Conservation (phyloP, 2,888 invertebrate species). For the Tinea trinotella region DNA sequence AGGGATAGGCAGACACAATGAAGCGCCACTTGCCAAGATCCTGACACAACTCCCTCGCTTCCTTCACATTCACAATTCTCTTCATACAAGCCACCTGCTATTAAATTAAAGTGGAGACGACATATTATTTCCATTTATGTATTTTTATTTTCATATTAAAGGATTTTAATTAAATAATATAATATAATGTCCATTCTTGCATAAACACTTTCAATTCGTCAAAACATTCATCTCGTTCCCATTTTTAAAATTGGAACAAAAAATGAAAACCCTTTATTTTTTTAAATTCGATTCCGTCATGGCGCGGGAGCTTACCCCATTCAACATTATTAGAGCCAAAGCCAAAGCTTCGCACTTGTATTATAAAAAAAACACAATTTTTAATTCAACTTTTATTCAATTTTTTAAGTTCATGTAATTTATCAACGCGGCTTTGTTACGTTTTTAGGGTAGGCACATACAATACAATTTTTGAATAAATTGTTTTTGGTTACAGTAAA, state of each 20-base stretch:
- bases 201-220: conserved; percentile 56
- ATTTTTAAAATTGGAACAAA: conserved; percentile 64
- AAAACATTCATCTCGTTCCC: conserved; percentile 63
- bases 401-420: neutral
- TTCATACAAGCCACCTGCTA: too few relatives aligned
- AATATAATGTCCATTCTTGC: conserved; percentile 41
- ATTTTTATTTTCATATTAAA: too few relatives aligned
- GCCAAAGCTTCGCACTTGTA: conserved; percentile 1
- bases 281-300: conserved; percentile 63
- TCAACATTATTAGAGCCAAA: conserved; percentile 1
- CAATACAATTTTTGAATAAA: too few relatives aligned
- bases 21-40: too few relatives aligned
- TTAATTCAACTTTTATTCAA: too few relatives aligned
- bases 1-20: too few relatives aligned
- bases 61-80: too few relatives aligned
- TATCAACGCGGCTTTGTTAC: conserved; percentile 5
- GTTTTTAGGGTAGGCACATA: neutral
- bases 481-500: too few relatives aligned
- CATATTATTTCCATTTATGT: too few relatives aligned
- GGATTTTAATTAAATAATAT: too few relatives aligned
- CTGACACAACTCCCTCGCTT: too few relatives aligned
- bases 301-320: conserved; percentile 29
- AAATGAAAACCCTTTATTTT: conserved; percentile 67
- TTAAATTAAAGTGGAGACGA: too few relatives aligned
- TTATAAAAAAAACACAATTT: conserved; percentile 1